Evolutionary conservation across 1,140 invertebrate genomes (phyloP), one percentile per base, ranked within the genome.

Genomic region (Ooceraea biroi): DNA sequence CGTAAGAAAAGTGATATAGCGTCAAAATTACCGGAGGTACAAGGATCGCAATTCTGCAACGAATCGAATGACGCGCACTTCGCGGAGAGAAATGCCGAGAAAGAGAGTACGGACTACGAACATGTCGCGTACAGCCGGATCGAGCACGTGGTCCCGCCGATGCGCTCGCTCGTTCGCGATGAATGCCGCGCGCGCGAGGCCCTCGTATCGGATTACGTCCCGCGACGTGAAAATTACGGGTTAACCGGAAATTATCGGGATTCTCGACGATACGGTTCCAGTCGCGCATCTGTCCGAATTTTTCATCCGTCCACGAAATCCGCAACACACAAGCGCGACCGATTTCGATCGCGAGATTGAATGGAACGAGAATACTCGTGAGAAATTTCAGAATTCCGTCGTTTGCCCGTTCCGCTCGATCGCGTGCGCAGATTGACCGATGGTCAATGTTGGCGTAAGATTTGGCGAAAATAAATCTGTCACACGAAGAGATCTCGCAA

Each of bases 131-230:
- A 76, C 48, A 61, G 44, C n/a, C 41, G 41, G 8, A 5, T 46
- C 25, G 25, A 41, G 44, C 84, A 84, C 84, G 84, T 74, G 84
- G 83, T 72, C 7, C 30, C 22, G 2, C n/a, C 41, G 25, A 7
- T 61, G 27, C 60, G 60, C 17, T 41, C 58, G n/a, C 30, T n/a
- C 55, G 27, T 7, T 19, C 10, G 30, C 10, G 36, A 63, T 1
- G 36, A 57, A 61, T 17, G n/a, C 12, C 12, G 8, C 22, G 25
- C 36, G 36, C 36, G 36, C 36, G 36, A 36, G 7, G 22, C 1
- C 11, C 17, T 61, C 65, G 76, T 68, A 58, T 83, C 72, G 60
- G 11, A 46, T 83, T 65, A 46, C 82, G 48, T 50, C n/a, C 8
- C 27, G 27, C 57, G 25, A 22, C 14, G 17, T 44, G 41, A 46